These are phyloP conservation scores for Acropternis orthonyx DNA, from an alignment of 2,797 vertebrate species.

Conservation along the genomic window DNA sequence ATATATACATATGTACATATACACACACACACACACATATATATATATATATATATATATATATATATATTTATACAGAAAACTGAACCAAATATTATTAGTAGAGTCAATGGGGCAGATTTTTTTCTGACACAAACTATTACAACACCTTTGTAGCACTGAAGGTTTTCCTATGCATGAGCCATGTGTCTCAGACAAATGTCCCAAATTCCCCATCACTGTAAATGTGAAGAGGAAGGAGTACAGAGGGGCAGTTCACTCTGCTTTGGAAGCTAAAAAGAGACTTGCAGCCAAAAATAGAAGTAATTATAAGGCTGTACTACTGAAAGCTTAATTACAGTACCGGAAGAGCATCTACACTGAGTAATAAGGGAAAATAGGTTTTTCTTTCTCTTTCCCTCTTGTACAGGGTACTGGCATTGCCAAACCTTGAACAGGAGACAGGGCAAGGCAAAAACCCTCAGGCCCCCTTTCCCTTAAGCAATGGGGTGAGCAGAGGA, in stretches of 20 bases:
- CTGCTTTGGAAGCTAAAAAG: neutral
- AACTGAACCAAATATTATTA: neutral
- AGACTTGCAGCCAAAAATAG: neutral
- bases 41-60: too few relatives aligned
- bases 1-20: accelerated
- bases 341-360: neutral
- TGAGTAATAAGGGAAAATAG: neutral
- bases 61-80: neutral
- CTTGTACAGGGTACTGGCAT: neutral
- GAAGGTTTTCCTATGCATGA: neutral
- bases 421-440: neutral
- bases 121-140: neutral
- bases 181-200: neutral
- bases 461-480: neutral
- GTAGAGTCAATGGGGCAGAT: neutral
- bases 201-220: neutral
- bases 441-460: neutral
- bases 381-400: neutral
- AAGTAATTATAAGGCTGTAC: neutral
- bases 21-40: too few relatives aligned
- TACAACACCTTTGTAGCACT: neutral
- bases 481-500: neutral
- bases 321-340: neutral
- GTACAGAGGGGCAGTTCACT: neutral
- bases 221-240: neutral